Conservation (phyloP, 2,113 vertebrate species). For the Lanius collurio region DNA sequence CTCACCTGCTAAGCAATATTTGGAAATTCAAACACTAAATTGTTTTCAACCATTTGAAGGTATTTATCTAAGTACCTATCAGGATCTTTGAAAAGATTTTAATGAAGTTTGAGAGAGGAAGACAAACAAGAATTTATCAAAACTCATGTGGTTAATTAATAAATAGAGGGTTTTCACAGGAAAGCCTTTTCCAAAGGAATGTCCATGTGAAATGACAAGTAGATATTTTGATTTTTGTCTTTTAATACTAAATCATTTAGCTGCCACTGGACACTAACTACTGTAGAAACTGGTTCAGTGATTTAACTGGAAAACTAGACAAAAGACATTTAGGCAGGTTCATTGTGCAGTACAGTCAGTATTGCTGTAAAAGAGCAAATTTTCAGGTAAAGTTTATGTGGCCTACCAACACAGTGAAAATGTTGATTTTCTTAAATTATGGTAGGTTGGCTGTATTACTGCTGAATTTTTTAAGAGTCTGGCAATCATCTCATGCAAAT, state of each 20-base stretch:
- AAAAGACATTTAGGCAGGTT: not conserved
- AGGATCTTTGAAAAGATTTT: conserved; percentile 23
- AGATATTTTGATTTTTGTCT: not conserved
- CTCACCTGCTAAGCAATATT: not conserved
- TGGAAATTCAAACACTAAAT: conserved; percentile 13
- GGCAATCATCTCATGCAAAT: not conserved
- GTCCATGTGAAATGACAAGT: not conserved
- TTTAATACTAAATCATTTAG: not conserved
- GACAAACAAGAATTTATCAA: not conserved
- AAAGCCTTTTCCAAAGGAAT: not conserved
- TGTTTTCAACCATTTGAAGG: not conserved
- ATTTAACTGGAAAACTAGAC: not conserved
- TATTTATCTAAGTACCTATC: not conserved
- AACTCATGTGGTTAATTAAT: not conserved
- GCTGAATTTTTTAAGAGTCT: not conserved
- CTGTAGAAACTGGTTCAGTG: not conserved
- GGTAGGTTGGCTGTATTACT: not conserved
- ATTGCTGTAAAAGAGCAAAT: not conserved
- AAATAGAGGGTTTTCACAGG: not conserved
- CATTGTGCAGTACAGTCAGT: not conserved
- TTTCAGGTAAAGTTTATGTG: not conserved
- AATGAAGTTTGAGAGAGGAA: not conserved
- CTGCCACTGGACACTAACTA: not conserved
- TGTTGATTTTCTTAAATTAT: not conserved
- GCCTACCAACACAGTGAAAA: not conserved